Evolutionary conservation across 2,888 invertebrate genomes (phyloP), one percentile per base, ranked within the genome.

Genomic region (Taenaris catops): DNA sequence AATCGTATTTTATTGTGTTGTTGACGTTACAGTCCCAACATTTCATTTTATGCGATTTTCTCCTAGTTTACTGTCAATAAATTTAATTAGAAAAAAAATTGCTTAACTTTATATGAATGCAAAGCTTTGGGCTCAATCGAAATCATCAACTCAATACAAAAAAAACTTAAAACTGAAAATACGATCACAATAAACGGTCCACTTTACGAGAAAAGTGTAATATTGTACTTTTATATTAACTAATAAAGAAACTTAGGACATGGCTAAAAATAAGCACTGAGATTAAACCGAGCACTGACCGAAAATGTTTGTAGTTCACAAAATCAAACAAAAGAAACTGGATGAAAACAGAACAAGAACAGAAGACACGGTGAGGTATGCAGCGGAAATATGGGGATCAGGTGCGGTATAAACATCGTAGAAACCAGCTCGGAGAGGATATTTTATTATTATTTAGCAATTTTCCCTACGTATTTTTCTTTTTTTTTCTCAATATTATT

Each of bases 321-420:
- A 63, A 74, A 73, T 58, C 48, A 71, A 73, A 72, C 60, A 63
- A 51, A 75, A 56, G 50, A 72, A 57, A 44, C 61, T 59, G 48
- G 63, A 55, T 44, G 65, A 56, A 52, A 69, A 66, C 50, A 70
- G 56, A 55, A 72, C 57, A 49, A 67, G 55, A 58, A 71, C 57
- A 55, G 60, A 65, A 58, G 59, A 62, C 39, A 53, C 59, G 49
- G 59, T 61, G 55, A 55, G 55, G 41, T 65, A 52, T 51, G 76
- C 69, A 51, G 70, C 63, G 39, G 78, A 70, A 48, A 59, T 57
- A 37, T 53, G 55, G 46, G 78, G 62, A 46, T 79, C 66, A 44
- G 76, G 65, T 55, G 75, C 75, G 41, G 79, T 81, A 59, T 78
- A 86, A 38, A 86, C 83, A 52, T 87, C 79, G 67, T 86, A 87